phyloP scores from a whole-genome alignment of 2,113 vertebrate genomes.

The Lathamus discolor region DNA sequence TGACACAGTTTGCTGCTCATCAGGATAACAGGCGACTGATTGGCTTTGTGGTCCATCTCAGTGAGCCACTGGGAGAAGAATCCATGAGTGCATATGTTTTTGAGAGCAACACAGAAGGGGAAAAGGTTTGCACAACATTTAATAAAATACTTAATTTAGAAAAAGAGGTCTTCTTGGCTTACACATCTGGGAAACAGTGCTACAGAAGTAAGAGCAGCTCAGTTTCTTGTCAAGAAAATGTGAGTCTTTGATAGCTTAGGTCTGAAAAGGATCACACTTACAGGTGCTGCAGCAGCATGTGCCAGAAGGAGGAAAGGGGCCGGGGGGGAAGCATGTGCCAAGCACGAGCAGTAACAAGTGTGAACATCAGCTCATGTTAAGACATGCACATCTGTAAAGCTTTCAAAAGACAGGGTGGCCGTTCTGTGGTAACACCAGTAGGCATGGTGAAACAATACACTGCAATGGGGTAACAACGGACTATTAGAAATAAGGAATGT shows the following conservation, averaged over 20 bases:
- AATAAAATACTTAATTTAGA: not conserved
- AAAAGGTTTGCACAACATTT: constrained; percentile 81
- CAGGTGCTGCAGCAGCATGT: not conserved
- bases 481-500: not conserved
- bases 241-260: not conserved
- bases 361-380: accelerated
- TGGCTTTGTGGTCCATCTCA: constrained; percentile 86
- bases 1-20: constrained; percentile 92
- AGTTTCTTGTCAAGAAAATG: not conserved
- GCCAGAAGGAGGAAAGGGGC: not conserved
- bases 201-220: not conserved
- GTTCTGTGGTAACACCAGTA: accelerated
- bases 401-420: not conserved
- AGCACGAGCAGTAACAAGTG: not conserved
- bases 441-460: not conserved
- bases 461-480: not conserved
- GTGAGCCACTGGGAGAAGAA: constrained; percentile 76
- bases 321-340: not conserved
- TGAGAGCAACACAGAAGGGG: constrained; percentile 97
- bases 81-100: constrained; percentile 89
- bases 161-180: not conserved
- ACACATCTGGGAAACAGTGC: not conserved
- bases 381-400: accelerated
- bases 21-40: constrained; percentile 93
- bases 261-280: not conserved